Conservation (phyloP, 1,140 invertebrate genomes). For the Drosophila murphyi region DNA sequence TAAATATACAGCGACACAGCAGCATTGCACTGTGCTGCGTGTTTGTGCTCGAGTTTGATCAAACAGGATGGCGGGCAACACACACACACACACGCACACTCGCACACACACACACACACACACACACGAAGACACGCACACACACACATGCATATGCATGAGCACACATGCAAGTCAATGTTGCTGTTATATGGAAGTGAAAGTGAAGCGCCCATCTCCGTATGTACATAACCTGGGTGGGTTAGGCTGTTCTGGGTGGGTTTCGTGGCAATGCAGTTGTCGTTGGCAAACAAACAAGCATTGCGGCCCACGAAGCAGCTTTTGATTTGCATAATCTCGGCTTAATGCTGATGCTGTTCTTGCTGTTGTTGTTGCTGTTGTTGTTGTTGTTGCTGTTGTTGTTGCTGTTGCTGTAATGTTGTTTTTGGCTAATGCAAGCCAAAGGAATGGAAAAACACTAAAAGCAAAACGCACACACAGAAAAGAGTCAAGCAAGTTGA, state of each 20-base stretch:
- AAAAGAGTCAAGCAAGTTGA: slow-evolving; percentile 1
- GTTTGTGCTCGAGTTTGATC: slow-evolving; percentile 69
- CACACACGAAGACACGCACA: slow-evolving; percentile 10
- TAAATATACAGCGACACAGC: slow-evolving; percentile 71
- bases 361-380: slow-evolving; percentile 1
- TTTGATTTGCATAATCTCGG: slow-evolving; percentile 76
- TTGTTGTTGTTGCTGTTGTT: slow-evolving; percentile 27
- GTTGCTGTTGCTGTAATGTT: slow-evolving; percentile 11
- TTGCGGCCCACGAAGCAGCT: slow-evolving; percentile 51
- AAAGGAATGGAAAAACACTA: slow-evolving; percentile 2
- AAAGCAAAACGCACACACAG: slow-evolving; percentile 9
- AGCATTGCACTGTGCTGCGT: slow-evolving; percentile 45
- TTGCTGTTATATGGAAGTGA: slow-evolving; percentile 33
- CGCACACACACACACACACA: slow-evolving; percentile 26
- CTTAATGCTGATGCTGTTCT: slow-evolving; percentile 42
- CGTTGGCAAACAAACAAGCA: slow-evolving; percentile 24
- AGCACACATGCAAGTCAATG: slow-evolving; percentile 59
- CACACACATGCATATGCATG: slow-evolving; percentile 70
- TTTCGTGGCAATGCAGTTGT: slow-evolving; percentile 38
- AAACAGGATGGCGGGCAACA: slow-evolving; percentile 65
- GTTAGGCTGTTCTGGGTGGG: not conserved
- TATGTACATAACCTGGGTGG: not conserved
- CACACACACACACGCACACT: not conserved
- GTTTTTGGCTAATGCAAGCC: not conserved
- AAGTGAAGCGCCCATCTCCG: not conserved